A percentile compares a stretch with the other conserved stretches of the same genome.
Conservation (phyloP, 1,140 invertebrate species). For the Piezodorus guildinii region DNA sequence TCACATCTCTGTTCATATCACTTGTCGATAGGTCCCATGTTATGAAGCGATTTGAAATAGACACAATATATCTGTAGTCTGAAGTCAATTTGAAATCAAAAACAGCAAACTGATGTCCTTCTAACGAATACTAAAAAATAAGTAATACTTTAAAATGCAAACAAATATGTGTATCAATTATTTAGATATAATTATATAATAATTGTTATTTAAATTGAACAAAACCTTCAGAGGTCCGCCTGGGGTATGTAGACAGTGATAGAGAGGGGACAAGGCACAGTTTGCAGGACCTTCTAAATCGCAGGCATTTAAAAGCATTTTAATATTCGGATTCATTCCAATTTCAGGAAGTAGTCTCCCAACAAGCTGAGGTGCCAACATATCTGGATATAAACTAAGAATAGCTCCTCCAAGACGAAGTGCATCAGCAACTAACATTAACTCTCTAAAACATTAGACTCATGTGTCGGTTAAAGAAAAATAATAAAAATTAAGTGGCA, state of each 20-base stretch:
- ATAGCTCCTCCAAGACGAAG: conserved; percentile 83
- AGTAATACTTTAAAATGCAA: too few relatives aligned
- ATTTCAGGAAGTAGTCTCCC: conserved; percentile 89
- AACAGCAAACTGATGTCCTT: conserved; percentile 95
- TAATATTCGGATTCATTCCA: conserved; percentile 66
- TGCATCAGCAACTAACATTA: conserved; percentile 89
- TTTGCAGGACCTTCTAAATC: conserved; percentile 74
- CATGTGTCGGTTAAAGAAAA: too few relatives aligned
- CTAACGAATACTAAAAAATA: conserved; percentile 69
- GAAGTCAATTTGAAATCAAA: conserved; percentile 87
- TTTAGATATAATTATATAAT: too few relatives aligned
- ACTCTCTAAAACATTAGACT: conserved; percentile 48
- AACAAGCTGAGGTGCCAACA: conserved; percentile 89
- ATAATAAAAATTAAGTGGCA: too few relatives aligned
- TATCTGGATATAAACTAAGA: conserved; percentile 80
- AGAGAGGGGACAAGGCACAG: conserved; percentile 81
- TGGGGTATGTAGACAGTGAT: conserved; percentile 93
- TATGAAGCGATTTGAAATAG: conserved; percentile 93
- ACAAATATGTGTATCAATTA: too few relatives aligned
- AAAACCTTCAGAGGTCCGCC: conserved; percentile 86
- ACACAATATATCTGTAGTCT: conserved; percentile 87
- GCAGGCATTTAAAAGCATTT: conserved; percentile 78
- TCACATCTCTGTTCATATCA: conserved; percentile 80
- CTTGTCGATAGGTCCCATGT: conserved; percentile 94
- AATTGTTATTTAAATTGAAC: too few relatives aligned